Percentiles rank a stretch among this genome's conserved stretches.
Conservation (phyloP, 2,888 invertebrate genomes). For the Lagria hirta region DNA sequence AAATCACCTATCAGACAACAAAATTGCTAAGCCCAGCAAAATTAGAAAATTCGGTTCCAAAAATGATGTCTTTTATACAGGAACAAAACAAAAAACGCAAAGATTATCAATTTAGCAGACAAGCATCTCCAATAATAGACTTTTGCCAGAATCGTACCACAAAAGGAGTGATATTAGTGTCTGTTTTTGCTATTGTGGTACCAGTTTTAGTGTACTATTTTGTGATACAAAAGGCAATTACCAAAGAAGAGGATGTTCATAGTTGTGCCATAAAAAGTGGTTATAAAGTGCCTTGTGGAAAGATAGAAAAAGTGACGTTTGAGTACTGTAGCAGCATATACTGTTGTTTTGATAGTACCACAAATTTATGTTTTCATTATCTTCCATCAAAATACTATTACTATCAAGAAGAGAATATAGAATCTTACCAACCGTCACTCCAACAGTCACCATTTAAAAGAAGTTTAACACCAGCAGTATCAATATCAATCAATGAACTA, state of each 20-base stretch:
- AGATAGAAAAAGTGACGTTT: constrained; percentile 27
- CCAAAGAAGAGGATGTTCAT: constrained; percentile 20
- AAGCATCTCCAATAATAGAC: neutral
- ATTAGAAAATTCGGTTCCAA: no score
- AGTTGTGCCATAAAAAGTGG: constrained; percentile 41
- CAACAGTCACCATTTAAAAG: constrained; percentile 37
- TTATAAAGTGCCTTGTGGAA: constrained; percentile 46
- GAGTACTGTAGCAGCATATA: constrained; percentile 35
- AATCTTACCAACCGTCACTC: constrained; percentile 20
- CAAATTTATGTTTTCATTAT: constrained; percentile 45
- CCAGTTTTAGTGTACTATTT: constrained; percentile 39
- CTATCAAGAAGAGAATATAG: constrained; percentile 12
- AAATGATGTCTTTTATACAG: constrained; percentile 7
- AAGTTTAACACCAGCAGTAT: constrained; percentile 25
- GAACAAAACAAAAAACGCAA: constrained; percentile 16
- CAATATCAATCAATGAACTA: constrained; percentile 35
- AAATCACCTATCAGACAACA: no score
- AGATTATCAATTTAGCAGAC: constrained; percentile 10
- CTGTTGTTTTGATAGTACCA: constrained; percentile 46
- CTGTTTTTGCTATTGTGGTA: constrained; percentile 32
- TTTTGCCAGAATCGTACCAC: constrained; percentile 20
- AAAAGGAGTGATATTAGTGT: constrained; percentile 28
- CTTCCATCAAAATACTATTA: constrained; percentile 48
- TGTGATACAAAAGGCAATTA: constrained; percentile 30
- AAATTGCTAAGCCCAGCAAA: no score